Percentiles rank a stretch among this genome's conserved stretches.
Conservation (phyloP, 2,113 vertebrate genomes). For the Ariopsis seemanni region DNA sequence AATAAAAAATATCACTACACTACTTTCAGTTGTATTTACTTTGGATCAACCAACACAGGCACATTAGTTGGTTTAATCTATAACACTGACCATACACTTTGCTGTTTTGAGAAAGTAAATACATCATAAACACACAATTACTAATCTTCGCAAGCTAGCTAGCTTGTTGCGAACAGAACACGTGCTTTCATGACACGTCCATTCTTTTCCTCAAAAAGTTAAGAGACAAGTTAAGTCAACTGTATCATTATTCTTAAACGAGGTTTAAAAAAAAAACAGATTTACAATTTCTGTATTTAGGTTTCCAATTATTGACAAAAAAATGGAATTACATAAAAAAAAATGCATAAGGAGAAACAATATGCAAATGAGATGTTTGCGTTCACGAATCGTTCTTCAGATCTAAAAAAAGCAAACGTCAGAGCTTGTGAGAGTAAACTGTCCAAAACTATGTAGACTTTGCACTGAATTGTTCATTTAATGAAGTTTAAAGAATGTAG, state of each 20-base stretch:
- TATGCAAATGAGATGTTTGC: background rate
- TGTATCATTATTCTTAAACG: background rate
- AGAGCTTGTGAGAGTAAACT: background rate
- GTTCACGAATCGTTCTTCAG: background rate
- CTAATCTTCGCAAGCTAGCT: no score
- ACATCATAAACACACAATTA: background rate
- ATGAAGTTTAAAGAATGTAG: background rate
- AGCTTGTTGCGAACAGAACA: background rate
- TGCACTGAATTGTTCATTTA: background rate
- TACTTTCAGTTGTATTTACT: background rate
- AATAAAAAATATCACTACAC: background rate
- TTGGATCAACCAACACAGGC: background rate
- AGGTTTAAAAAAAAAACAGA: background rate
- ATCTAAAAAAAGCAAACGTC: background rate
- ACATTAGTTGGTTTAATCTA: background rate
- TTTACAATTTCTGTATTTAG: background rate
- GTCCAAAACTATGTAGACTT: background rate
- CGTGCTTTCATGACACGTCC: background rate
- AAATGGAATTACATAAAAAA: background rate
- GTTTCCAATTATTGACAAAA: background rate
- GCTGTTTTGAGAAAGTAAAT: background rate
- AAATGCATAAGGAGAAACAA: background rate
- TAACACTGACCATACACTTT: background rate
- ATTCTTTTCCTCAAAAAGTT: background rate
- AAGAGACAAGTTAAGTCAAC: no score